These are phyloP conservation scores for Drosophila rellima DNA, from an alignment of 2,888 invertebrate genomes.

Conservation along the genomic window DNA sequence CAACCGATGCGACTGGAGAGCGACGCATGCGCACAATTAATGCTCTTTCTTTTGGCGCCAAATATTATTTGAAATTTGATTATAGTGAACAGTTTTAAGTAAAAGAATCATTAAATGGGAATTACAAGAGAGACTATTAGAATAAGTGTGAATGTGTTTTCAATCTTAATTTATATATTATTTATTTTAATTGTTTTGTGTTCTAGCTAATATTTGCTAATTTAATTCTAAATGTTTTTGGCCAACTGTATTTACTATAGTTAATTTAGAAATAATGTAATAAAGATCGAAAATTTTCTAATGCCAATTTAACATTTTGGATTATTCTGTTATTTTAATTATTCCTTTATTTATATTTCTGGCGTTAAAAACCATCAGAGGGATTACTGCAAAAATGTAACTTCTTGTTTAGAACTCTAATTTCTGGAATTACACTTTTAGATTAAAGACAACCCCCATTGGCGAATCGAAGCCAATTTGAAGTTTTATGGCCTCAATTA, in stretches of 20 bases:
- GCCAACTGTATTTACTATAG: no score
- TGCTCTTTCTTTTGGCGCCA: conserved; percentile 60
- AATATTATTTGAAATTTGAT: conserved; percentile 23
- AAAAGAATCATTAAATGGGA: background rate
- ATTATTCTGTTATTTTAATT: no score
- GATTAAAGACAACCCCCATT: conserved; percentile 17
- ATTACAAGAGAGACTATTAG: background rate
- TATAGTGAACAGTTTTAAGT: background rate
- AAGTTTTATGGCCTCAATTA: conserved; percentile 46
- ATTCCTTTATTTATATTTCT: no score
- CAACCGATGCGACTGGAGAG: conserved; percentile 49
- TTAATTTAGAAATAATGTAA: no score
- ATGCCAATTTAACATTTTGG: no score
- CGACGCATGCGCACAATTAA: conserved; percentile 61
- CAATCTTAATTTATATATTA: no score
- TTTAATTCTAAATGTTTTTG: no score
- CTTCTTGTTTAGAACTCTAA: background rate
- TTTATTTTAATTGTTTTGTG: no score
- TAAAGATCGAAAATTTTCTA: no score
- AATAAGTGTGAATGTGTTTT: no score
- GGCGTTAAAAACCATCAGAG: conserved; percentile 12
- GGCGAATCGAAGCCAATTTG: background rate
- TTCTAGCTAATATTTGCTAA: no score
- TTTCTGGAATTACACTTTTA: conserved; percentile 11
- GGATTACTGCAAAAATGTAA: background rate